Evolutionary conservation across 2,888 invertebrate genomes (phyloP).

Genomic region (Abscondita cerata): DNA sequence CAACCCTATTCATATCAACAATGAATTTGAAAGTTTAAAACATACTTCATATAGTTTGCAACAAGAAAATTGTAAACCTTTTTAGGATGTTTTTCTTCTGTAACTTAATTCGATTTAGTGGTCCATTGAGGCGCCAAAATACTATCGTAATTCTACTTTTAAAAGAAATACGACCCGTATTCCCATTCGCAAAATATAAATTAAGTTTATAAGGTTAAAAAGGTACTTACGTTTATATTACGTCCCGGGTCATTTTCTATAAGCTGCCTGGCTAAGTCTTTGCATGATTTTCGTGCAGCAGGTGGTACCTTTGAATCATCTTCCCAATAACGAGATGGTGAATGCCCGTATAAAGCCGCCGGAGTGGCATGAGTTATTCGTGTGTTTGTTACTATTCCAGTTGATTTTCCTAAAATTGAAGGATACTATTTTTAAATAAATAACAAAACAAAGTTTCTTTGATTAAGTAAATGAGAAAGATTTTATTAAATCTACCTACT

Average conservation of each 20-base stretch:
- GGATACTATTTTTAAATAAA: too few relatives aligned
- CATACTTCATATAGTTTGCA: neutral
- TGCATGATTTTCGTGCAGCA: conserved; percentile 73
- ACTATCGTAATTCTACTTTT: neutral
- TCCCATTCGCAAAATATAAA: neutral
- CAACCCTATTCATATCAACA: too few relatives aligned
- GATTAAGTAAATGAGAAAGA: neutral
- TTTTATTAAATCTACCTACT: neutral
- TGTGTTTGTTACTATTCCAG: conserved; percentile 83
- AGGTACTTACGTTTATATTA: conserved; percentile 70
- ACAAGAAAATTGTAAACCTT: conserved; percentile 1
- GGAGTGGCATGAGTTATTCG: conserved; percentile 82
- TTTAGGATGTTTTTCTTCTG: neutral
- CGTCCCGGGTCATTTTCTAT: conserved; percentile 80
- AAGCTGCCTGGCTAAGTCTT: conserved; percentile 79
- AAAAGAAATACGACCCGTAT: neutral
- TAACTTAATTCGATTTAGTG: neutral
- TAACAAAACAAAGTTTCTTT: too few relatives aligned
- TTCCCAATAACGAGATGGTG: conserved; percentile 80
- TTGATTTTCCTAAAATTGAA: conserved; percentile 69
- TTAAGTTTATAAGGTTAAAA: neutral
- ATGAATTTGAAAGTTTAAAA: too few relatives aligned
- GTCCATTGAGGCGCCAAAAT: neutral
- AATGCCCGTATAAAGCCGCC: conserved; percentile 78
- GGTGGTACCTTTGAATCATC: conserved; percentile 79